phyloP scores from a whole-genome alignment of 1,140 invertebrate species.

The Pseudomyrmex flavicornis region DNA sequence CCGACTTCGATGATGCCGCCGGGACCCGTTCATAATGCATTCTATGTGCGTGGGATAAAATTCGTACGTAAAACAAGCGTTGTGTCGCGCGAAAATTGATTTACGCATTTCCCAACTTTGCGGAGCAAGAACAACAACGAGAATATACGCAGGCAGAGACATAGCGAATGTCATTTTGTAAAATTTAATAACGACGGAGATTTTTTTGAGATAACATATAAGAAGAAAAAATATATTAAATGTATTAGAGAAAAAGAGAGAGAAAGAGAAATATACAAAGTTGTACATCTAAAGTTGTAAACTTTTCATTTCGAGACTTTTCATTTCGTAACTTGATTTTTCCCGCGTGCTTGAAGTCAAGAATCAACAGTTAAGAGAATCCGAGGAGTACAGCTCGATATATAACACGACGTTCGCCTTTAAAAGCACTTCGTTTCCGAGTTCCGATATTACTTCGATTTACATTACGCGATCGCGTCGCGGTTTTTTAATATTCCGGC shows the following conservation, averaged over 20 bases:
- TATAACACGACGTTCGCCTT: background rate
- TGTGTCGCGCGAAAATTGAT: background rate
- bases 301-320: no score
- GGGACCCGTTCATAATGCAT: background rate
- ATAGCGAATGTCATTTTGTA: background rate
- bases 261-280: no score
- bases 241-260: no score
- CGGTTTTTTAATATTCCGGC: conserved; percentile 20
- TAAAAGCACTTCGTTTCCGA: background rate
- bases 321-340: background rate
- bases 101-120: background rate
- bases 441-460: conserved; percentile 14
- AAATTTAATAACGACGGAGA: background rate
- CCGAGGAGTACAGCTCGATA: background rate
- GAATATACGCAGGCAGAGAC: background rate
- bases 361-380: background rate
- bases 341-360: background rate
- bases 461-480: background rate
- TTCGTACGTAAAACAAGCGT: background rate
- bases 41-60: conserved; percentile 19
- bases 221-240: no score
- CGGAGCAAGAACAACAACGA: background rate
- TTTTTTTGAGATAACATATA: no score
- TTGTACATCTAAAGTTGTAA: no score
- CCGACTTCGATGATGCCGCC: conserved; percentile 22